Evolutionary conservation across 2,113 vertebrate genomes (phyloP), one percentile per base, ranked within the genome.

Genomic region (Peromyscus maniculatus): DNA sequence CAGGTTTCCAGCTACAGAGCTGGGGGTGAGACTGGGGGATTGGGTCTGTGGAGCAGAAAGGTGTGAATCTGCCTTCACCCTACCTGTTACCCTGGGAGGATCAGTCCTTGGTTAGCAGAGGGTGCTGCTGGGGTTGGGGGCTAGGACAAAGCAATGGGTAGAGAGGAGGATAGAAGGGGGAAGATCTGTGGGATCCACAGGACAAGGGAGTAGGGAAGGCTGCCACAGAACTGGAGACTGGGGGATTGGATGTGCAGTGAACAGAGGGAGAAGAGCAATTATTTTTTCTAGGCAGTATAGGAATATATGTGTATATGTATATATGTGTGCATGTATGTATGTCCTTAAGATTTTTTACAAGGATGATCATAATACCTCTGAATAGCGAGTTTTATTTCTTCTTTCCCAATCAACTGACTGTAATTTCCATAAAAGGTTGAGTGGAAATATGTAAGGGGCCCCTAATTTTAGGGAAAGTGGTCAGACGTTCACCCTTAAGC

Each of bases 361-460:
- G 64, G 19, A 19, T 6, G 57, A 22, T 82, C 28, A 24, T 46
- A 10, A 92, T 72, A 9, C 77, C 91, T 91, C 22, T 36, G 12
- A 79, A n/a, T 46, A n/a, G 7, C 4, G 28, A 49, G 55, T 62
- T 96, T 79, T 75, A 39, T 75, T 66, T 95, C 62, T 95, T 91
- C 19, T 52, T 77, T 94, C 69, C 17, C 3, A 26, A 19, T 79
- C 39, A 26, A 52, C 33, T 80, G 11, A 5, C 17, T 39, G 11
- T 46, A 46, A 67, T 62, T 39, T 83, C 62, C 28, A 55, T 15
- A 13, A 33, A 74, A 79, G 7, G 9, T 22, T 69, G 13, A n/a
- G 2, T 67, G 12, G 26, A 22, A 46, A 3, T 57, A 16, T 49
- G 26, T 62, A 80, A 80, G 6, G 59, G 49, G 19, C 55, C 86